Conservation (phyloP, 1,140 invertebrate species). For the Platyscapa corneri region DNA sequence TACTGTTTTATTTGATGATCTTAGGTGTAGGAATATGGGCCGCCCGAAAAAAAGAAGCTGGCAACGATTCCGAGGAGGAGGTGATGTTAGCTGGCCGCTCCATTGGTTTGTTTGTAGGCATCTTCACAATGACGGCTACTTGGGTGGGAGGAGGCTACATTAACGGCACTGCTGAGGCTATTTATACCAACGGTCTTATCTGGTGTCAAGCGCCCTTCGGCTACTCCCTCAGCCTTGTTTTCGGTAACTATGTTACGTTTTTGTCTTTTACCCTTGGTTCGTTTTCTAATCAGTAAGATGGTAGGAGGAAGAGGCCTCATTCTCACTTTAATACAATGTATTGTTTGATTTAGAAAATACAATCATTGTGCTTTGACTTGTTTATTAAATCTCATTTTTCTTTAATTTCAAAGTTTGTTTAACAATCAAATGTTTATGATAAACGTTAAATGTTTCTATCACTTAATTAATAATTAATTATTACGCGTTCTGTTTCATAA, state of each 20-base stretch:
- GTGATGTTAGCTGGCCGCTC: conserved; percentile 97
- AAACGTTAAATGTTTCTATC: too few relatives aligned
- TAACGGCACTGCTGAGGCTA: conserved; percentile 97
- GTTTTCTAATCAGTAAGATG: neutral
- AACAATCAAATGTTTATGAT: too few relatives aligned
- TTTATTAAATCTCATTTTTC: too few relatives aligned
- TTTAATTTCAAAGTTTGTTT: too few relatives aligned
- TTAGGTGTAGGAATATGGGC: conserved; percentile 96
- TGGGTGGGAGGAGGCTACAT: conserved; percentile 99
- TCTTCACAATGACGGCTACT: conserved; percentile 99
- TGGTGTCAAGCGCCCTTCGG: conserved; percentile 99
- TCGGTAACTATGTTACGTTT: conserved; percentile 79
- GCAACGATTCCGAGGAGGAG: conserved; percentile 93
- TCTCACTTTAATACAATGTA: neutral
- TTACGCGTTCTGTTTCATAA: too few relatives aligned
- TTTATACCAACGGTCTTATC: conserved; percentile 92
- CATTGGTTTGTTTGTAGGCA: conserved; percentile 96
- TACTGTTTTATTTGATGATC: conserved; percentile 95
- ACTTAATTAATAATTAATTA: too few relatives aligned
- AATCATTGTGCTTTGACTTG: too few relatives aligned
- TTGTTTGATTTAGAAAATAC: neutral
- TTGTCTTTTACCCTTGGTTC: neutral
- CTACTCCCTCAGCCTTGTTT: conserved; percentile 94
- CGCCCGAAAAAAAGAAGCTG: conserved; percentile 89
- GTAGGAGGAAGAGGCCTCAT: too few relatives aligned